Evolutionary conservation across 2,888 invertebrate species (phyloP), one percentile per base, ranked within the genome.

Genomic region (Parapristionchus giblindavisi): DNA sequence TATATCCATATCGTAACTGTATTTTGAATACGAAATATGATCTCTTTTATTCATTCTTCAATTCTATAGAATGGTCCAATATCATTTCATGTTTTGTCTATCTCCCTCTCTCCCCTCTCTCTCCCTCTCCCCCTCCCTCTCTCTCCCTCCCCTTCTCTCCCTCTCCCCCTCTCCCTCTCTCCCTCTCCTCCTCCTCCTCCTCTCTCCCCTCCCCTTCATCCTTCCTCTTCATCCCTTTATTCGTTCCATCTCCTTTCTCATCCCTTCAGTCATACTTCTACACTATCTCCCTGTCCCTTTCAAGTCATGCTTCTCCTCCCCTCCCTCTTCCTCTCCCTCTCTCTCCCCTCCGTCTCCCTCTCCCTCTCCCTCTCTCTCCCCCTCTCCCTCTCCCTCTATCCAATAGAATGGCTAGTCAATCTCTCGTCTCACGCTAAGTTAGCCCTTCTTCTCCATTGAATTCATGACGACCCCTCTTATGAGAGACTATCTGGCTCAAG

Each of bases 141-240:
- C 34, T 65, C 24, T 17, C 24, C 32, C 48, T 48, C 32, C 27
- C 38, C 54, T 8, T n/a, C 24, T 24, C 54, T 51, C 61, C 8
- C 24, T 36, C 32, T 61, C 32, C 36, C 36, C 40, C 29, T 29
- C 60, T 32, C 56, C 36, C 38, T 58, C 48, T 48, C 56, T 60
- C 43, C 38, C 21, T 56, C 71, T n/a, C 27, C 36, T 60, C 48
- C 24, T 2, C 70, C 51, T 17, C n/a, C 70, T 29, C 54, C 36
- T 29, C 36, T 21, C 54, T 29, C 38, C 36, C 27, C n/a, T 24
- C 54, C 54, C 70, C n/a, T 38, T 32, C 4, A 21, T 38, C n/a
- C 52, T 27, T 17, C 11, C 11, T 51, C 29, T 68, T 36, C 27
- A 48, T 43, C 32, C 29, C 65, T 40, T 43, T 65, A 8, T 36